Evolutionary conservation across 2,888 invertebrate genomes (phyloP).

Genomic region (Lochmaea crataegi): DNA sequence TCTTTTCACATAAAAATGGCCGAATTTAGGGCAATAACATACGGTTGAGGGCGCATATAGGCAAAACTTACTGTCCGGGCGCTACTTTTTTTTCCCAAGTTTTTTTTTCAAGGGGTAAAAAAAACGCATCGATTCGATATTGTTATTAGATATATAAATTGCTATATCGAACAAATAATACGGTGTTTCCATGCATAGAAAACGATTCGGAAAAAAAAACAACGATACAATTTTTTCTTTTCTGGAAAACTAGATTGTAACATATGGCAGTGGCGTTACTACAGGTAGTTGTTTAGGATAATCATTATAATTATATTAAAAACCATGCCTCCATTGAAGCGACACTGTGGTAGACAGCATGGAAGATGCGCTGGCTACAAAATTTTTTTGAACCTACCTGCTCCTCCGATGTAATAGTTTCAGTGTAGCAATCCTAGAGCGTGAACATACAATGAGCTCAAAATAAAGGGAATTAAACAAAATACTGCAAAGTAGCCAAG

Average conservation of each 20-base stretch:
- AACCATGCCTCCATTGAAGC: no score
- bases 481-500: no score
- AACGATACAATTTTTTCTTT: background rate
- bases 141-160: conserved; percentile 36
- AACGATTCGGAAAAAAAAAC: background rate
- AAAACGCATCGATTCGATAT: conserved; percentile 19
- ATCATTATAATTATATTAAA: no score
- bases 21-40: conserved; percentile 35
- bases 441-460: no score
- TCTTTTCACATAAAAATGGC: conserved; percentile 32
- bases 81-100: conserved; percentile 17
- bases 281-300: no score
- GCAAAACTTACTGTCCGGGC: conserved; percentile 4
- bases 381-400: no score
- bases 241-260: background rate
- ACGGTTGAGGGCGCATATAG: conserved; percentile 28
- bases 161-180: conserved; percentile 37
- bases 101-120: conserved; percentile 11
- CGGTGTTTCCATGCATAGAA: conserved; percentile 1
- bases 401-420: no score
- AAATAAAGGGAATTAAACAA: no score
- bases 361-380: no score
- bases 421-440: no score
- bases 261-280: no score
- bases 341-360: no score